Evolutionary conservation across 2,113 vertebrate genomes (phyloP).

Genomic region (Diadophis punctatus): DNA sequence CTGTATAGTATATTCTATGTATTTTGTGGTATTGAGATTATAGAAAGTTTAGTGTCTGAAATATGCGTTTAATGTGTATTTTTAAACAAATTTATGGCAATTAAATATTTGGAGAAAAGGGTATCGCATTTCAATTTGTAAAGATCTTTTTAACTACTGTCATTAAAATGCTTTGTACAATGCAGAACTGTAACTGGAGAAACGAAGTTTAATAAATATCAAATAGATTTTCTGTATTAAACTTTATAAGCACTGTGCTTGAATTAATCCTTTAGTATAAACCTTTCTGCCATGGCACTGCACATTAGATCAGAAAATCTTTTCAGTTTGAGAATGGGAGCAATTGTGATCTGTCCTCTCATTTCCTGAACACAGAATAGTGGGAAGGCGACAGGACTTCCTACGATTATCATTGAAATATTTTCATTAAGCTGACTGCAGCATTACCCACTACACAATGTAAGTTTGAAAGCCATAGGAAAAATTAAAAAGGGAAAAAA

Average conservation of each 20-base stretch:
- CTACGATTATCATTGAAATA: neutral
- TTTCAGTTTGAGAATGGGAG: neutral
- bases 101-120: slow-evolving; percentile 88
- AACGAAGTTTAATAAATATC: slow-evolving; percentile 87
- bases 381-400: neutral
- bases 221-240: slow-evolving; percentile 88
- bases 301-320: neutral
- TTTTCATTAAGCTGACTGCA: neutral
- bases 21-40: slow-evolving; percentile 99
- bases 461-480: neutral
- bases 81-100: slow-evolving; percentile 86
- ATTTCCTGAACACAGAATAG: neutral
- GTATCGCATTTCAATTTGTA: slow-evolving; percentile 89
- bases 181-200: slow-evolving; percentile 85
- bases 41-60: slow-evolving; percentile 86
- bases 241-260: slow-evolving; percentile 52
- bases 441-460: neutral
- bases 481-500: neutral
- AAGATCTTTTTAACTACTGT: slow-evolving; percentile 86
- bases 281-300: neutral
- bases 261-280: slow-evolving; percentile 3
- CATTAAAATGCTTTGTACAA: slow-evolving; percentile 88
- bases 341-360: neutral
- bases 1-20: slow-evolving; percentile 99
- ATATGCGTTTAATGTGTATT: slow-evolving; percentile 85